Evolutionary conservation across 2,888 invertebrate genomes (phyloP).

Genomic region (Drosophila buzzatii): DNA sequence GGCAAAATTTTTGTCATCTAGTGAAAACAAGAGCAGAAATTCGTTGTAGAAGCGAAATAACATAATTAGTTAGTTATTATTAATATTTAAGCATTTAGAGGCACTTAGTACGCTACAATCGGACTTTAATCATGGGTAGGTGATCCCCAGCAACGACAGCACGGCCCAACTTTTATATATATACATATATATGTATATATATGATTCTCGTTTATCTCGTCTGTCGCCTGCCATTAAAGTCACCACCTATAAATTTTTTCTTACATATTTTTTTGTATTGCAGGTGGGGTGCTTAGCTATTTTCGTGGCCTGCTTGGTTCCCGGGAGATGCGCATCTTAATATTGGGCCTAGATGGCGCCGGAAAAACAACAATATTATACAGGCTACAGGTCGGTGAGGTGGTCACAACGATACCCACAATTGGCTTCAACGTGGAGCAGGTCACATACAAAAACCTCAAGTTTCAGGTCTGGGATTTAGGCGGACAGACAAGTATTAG

Average conservation of each 20-base stretch:
- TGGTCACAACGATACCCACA: slow-evolving; percentile 99
- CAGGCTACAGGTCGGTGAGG: slow-evolving; percentile 98
- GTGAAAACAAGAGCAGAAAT: slow-evolving; percentile 74
- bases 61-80: slow-evolving; percentile 62
- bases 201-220: slow-evolving; percentile 16
- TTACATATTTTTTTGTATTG: slow-evolving; percentile 16
- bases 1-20: slow-evolving; percentile 69
- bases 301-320: slow-evolving; percentile 98
- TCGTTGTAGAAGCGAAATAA: slow-evolving; percentile 52
- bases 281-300: slow-evolving; percentile 98
- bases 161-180: background rate
- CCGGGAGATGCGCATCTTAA: slow-evolving; percentile 98
- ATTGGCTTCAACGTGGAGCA: slow-evolving; percentile 99
- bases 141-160: slow-evolving; percentile 1
- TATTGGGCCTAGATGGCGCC: slow-evolving; percentile 98
- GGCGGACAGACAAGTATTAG: slow-evolving; percentile 99
- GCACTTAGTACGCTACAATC: slow-evolving; percentile 58
- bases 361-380: slow-evolving; percentile 99
- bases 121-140: slow-evolving; percentile 67
- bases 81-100: slow-evolving; percentile 71
- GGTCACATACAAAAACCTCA: slow-evolving; percentile 99
- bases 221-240: slow-evolving; percentile 51
- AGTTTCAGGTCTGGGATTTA: slow-evolving; percentile 99
- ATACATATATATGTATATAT: background rate
- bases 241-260: slow-evolving; percentile 35